Conservation (phyloP, 2,113 vertebrate species). For the Caloenas nicobarica region DNA sequence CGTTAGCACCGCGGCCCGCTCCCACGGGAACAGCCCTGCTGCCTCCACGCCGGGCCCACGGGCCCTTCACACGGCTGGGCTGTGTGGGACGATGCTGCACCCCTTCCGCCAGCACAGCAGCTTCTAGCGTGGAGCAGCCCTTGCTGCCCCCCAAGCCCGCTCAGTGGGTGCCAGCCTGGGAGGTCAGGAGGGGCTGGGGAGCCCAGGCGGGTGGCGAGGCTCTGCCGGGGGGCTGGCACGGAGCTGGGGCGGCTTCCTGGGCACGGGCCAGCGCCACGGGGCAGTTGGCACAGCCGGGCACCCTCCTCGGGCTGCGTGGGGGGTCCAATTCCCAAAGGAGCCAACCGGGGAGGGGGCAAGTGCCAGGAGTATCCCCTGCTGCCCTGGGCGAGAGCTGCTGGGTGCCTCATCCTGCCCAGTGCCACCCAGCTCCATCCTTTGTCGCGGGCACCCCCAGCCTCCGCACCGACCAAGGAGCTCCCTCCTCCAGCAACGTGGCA, state of each 20-base stretch:
- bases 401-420: background rate
- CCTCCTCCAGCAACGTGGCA: background rate
- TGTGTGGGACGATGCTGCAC: background rate
- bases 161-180: accelerated
- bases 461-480: background rate
- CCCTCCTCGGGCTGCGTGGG: background rate
- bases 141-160: no score
- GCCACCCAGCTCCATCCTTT: background rate
- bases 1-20: background rate
- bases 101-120: background rate
- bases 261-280: accelerated
- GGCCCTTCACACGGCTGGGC: background rate
- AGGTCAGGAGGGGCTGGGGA: background rate
- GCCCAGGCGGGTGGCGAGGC: accelerated
- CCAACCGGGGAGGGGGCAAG: background rate
- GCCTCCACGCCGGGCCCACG: background rate
- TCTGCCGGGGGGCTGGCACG: background rate
- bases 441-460: background rate
- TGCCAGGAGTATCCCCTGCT: background rate
- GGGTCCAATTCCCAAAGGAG: background rate
- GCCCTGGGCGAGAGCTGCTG: background rate
- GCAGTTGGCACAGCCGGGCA: background rate
- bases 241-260: background rate
- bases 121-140: background rate
- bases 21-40: slow-evolving; percentile 33